Evolutionary conservation across 2,888 invertebrate species (phyloP).

Genomic region (Sicus ferrugineus): DNA sequence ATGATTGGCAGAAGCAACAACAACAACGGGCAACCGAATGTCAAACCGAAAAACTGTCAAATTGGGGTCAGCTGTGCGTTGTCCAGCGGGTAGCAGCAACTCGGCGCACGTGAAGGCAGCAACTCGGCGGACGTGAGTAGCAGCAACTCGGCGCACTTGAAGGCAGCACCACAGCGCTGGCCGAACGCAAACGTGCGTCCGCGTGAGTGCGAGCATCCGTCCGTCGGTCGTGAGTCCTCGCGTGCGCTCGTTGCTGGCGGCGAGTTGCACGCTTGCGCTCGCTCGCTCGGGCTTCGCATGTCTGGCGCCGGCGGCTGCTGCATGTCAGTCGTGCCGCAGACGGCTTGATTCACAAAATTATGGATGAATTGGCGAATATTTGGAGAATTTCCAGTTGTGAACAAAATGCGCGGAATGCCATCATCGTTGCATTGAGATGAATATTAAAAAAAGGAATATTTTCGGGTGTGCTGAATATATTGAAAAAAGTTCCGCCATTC

Average conservation of each 20-base stretch:
- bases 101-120: neutral
- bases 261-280: neutral
- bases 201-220: neutral
- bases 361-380: neutral
- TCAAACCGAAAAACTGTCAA: neutral
- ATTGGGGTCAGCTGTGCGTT: constrained; percentile 14
- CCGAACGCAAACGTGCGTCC: too few relatives aligned
- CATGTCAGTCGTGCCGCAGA: too few relatives aligned
- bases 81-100: neutral
- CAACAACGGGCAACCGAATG: neutral
- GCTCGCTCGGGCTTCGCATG: neutral
- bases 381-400: neutral
- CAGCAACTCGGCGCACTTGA: neutral
- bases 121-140: neutral
- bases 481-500: neutral
- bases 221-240: neutral
- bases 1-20: neutral
- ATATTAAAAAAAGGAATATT: neutral
- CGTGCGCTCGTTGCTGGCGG: neutral
- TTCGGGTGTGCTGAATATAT: too few relatives aligned
- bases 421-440: too few relatives aligned
- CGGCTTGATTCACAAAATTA: neutral
- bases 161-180: neutral
- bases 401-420: neutral
- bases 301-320: neutral